Evolutionary conservation across 2,888 invertebrate genomes (phyloP).

Genomic region (Drosophila austrosaltans): DNA sequence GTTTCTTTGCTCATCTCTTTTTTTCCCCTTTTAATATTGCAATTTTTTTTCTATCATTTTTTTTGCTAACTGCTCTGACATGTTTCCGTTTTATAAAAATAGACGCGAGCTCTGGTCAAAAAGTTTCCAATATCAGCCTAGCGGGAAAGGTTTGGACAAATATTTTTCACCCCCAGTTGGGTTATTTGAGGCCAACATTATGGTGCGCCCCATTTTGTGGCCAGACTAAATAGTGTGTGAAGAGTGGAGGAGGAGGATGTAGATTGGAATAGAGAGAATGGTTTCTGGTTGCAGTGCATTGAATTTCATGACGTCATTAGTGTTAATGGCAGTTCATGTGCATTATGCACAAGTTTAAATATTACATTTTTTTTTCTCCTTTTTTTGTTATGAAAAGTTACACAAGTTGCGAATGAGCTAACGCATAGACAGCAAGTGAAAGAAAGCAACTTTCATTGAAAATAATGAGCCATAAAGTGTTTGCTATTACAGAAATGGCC

Average conservation of each 20-base stretch:
- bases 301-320: conserved; percentile 78
- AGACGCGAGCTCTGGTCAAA: conserved; percentile 28
- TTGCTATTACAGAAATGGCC: conserved; percentile 35
- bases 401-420: conserved; percentile 65
- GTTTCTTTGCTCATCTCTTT: too few species aligned
- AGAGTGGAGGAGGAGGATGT: not conserved
- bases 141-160: conserved; percentile 4
- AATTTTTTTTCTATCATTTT: not conserved
- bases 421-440: conserved; percentile 24
- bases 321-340: conserved; percentile 70
- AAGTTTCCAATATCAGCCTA: conserved; percentile 57
- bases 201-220: conserved; percentile 36
- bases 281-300: conserved; percentile 53
- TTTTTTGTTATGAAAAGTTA: conserved; percentile 72
- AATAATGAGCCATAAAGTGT: conserved; percentile 77
- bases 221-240: conserved; percentile 24
- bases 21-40: not conserved
- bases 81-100: conserved; percentile 42
- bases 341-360: conserved; percentile 72
- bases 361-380: conserved; percentile 43
- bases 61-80: not conserved
- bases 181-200: conserved; percentile 37
- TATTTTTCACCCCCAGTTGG: conserved; percentile 16
- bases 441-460: conserved; percentile 59
- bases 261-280: not conserved